phyloP scores from a whole-genome alignment of 2,888 invertebrate genomes.

The Dicyrtoma fusca region DNA sequence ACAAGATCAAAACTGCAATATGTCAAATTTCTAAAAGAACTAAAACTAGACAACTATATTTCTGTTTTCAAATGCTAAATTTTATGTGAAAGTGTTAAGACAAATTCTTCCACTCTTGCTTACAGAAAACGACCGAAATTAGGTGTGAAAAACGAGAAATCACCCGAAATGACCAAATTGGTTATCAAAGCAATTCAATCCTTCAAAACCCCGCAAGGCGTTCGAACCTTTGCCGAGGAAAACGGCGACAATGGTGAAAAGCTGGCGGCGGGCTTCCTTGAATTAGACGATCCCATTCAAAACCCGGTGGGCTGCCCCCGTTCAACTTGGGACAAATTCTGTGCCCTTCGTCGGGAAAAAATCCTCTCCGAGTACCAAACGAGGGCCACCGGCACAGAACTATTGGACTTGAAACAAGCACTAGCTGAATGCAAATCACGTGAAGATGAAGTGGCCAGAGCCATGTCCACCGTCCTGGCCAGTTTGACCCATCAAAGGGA shows the following conservation, averaged over 20 bases:
- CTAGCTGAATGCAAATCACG: constrained; percentile 47
- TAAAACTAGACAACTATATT: no score
- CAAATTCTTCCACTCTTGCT: neutral
- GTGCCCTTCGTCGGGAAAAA: constrained; percentile 46
- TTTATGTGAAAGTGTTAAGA: neutral
- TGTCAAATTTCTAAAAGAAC: no score
- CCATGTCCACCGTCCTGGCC: constrained; percentile 47
- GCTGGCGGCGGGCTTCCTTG: constrained; percentile 46
- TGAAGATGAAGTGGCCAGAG: constrained; percentile 44
- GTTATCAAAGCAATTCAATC: constrained; percentile 17
- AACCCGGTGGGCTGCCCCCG: constrained; percentile 53
- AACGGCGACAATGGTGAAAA: constrained; percentile 47
- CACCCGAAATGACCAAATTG: constrained; percentile 42
- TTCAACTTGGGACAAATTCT: constrained; percentile 52
- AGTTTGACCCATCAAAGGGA: constrained; percentile 49
- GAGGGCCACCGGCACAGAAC: constrained; percentile 41
- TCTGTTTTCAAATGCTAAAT: neutral
- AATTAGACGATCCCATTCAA: constrained; percentile 52
- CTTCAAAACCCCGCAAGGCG: constrained; percentile 36
- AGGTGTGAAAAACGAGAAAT: constrained; percentile 42
- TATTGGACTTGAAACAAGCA: constrained; percentile 46
- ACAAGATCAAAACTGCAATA: no score
- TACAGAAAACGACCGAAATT: constrained; percentile 52
- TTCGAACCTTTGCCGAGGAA: constrained; percentile 47
- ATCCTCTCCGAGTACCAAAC: constrained; percentile 51